phyloP scores from a whole-genome alignment of 2,797 vertebrate species.

The Sebastolobus altivelis region DNA sequence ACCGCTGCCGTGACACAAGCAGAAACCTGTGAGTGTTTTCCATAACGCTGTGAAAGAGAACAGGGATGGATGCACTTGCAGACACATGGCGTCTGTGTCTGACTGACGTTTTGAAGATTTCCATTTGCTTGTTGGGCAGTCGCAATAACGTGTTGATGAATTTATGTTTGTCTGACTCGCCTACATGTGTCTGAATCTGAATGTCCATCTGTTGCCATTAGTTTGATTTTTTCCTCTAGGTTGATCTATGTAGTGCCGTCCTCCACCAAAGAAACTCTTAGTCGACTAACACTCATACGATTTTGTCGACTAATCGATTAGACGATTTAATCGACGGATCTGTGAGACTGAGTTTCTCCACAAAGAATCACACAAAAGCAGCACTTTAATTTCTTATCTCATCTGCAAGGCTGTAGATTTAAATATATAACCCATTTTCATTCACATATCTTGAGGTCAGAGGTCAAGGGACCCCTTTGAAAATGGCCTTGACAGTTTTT shows the following conservation, averaged over 20 bases:
- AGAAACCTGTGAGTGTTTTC: conserved; percentile 4
- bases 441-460: rapidly evolving
- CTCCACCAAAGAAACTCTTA: no score
- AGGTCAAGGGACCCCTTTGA: no score
- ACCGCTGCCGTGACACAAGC: background rate
- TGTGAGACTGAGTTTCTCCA: background rate
- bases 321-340: background rate
- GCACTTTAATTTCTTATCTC: no score
- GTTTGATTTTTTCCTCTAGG: background rate
- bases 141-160: background rate
- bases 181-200: conserved; percentile 10
- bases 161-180: conserved; percentile 5
- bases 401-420: no score
- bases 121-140: conserved; percentile 13
- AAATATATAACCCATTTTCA: no score
- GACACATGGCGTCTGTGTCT: conserved; percentile 28
- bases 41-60: conserved; percentile 1
- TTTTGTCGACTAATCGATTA: no score
- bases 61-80: conserved; percentile 17
- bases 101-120: conserved; percentile 15
- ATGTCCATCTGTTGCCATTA: background rate
- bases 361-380: no score
- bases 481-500: background rate
- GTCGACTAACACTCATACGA: no score
- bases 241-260: background rate